phyloP scores from a whole-genome alignment of 2,888 invertebrate genomes.

The Temnothorax ravouxi region DNA sequence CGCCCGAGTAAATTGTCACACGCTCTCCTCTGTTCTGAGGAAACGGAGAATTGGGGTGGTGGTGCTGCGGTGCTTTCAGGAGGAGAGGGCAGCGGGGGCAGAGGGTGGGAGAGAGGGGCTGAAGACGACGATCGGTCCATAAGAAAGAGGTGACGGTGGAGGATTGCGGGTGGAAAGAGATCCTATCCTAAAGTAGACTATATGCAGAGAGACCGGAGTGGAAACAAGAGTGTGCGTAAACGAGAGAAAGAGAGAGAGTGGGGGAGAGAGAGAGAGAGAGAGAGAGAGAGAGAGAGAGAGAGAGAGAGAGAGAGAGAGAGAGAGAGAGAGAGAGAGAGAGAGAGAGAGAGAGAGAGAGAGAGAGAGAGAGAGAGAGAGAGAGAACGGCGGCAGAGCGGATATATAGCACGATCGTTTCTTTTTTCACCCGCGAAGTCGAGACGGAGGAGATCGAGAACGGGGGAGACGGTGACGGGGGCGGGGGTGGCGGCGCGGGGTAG shows the following conservation, averaged over 20 bases:
- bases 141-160: conserved; percentile 72
- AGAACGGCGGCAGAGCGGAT: neutral
- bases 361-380: conserved; percentile 2
- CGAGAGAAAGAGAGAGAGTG: conserved; percentile 18
- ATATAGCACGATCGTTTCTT: conserved; percentile 52
- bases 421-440: conserved; percentile 66
- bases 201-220: conserved; percentile 71
- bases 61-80: conserved; percentile 63
- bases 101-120: conserved; percentile 53
- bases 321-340: conserved; percentile 4
- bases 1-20: conserved; percentile 86
- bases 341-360: conserved; percentile 24
- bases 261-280: neutral
- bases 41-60: conserved; percentile 81
- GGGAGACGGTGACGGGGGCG: conserved; percentile 18
- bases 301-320: conserved; percentile 2
- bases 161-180: conserved; percentile 81
- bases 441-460: conserved; percentile 59
- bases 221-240: conserved; percentile 32
- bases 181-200: conserved; percentile 81
- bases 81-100: conserved; percentile 60
- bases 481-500: conserved; percentile 44
- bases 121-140: conserved; percentile 65
- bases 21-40: conserved; percentile 82
- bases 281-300: conserved; percentile 12